Conservation (phyloP, 1,140 invertebrate genomes). For the Asobara japonica region DNA sequence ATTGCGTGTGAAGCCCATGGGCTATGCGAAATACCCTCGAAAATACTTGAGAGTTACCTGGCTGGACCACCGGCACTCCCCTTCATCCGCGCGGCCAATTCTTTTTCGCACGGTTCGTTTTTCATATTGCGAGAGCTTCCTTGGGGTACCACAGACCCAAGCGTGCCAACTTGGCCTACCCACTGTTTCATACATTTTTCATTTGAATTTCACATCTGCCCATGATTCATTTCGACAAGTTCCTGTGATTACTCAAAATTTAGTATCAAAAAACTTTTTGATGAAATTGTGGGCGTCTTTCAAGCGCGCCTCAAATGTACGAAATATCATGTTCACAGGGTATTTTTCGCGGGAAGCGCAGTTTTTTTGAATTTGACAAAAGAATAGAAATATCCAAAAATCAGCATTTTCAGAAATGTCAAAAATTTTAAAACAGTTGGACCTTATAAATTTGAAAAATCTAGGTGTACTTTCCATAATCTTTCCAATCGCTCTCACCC, state of each 20-base stretch:
- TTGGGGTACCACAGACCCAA: constrained; percentile 5
- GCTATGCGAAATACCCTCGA: constrained; percentile 11
- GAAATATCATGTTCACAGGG: too few relatives aligned
- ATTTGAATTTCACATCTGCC: not conserved
- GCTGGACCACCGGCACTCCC: constrained; percentile 22
- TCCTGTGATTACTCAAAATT: not conserved
- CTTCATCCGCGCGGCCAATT: constrained; percentile 33
- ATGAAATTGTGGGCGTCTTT: too few relatives aligned
- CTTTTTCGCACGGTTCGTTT: constrained; percentile 42
- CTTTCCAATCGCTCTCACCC: too few relatives aligned
- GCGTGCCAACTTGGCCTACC: constrained; percentile 12
- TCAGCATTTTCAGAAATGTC: too few relatives aligned
- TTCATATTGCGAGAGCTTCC: constrained; percentile 25
- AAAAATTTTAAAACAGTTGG: too few relatives aligned
- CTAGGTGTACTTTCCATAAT: too few relatives aligned
- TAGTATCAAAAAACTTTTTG: too few relatives aligned
- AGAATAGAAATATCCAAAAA: too few relatives aligned
- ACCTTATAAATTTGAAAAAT: too few relatives aligned
- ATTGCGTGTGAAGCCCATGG: constrained; percentile 31
- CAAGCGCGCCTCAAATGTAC: too few relatives aligned
- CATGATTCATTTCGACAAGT: not conserved
- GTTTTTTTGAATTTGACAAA: too few relatives aligned
- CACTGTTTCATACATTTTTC: constrained; percentile 29
- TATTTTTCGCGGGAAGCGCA: too few relatives aligned
- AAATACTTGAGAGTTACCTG: not conserved